Evolutionary conservation across 2,113 vertebrate genomes (phyloP), one percentile per base, ranked within the genome.

Genomic region (Anoura caudifer): DNA sequence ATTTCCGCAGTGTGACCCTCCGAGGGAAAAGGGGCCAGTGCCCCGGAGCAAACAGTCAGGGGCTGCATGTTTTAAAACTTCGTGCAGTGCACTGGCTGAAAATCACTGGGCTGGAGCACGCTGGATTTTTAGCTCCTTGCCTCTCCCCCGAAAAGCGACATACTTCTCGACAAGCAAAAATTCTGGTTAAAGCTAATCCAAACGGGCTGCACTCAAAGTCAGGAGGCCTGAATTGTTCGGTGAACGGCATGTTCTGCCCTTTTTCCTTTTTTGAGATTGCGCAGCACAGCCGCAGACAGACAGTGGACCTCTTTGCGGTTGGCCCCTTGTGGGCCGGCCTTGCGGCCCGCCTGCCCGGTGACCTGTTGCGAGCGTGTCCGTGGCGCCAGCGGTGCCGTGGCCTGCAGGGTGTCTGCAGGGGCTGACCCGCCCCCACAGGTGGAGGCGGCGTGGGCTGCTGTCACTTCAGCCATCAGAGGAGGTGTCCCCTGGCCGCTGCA

Each of bases 331-430:
- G 36, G 13, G 6, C 56, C 20, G n/a, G n/a, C 33, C 19, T 3
- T 8, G 14, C n/a, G 16, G 19, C 28, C 45, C 5, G 12, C 4
- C 1, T 36, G 85, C n/a, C 87, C 28, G 1, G 1, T 7, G 31
- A 10, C 17, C 16, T 3, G 0, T 6, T 17, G 0, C 3, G 12
- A 16, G 9, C 7, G 11, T 36, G 2, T 33, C 54, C 13, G 13
- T n/a, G 69, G 38, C 2, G 31, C 4, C 7, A 31, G 50, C 81
- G 3, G 10, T 13, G n/a, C 36, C 12, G 16, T 2, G 45, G 52
- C 33, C 50, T 8, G 3, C 13, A 11, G 8, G 4, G 1, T 1
- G 6, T 24, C 72, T 47, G 28, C 11, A 24, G 79, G 22, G 14
- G 28, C 91, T 24, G 7, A 1, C 63, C 45, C 73, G 22, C 31